Base-by-base conservation (phyloP, 2,888 invertebrate species). In the Panzeria rudis region DNA sequence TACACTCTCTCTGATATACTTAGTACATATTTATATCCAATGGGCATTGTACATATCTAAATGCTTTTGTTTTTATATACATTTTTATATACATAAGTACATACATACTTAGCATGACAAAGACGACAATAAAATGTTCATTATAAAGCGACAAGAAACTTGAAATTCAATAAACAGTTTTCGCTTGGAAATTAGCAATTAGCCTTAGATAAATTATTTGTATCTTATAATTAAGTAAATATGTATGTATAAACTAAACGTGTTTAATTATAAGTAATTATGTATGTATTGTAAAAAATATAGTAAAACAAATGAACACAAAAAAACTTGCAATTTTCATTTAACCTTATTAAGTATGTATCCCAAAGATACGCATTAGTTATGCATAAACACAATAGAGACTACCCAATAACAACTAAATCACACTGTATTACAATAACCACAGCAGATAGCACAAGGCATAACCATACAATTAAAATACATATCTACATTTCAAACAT, bases 321-420 rank as follows among this genome's bases (percentile, higher is more conserved):
- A 72, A 72, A 20, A 77, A 77, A 78, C 73, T 78, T 78, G 81
- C 78, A 83, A 78, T 86, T 86, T 83, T 69, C 72, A 86, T 83
- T 83, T 83, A 86, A 86, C 86, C 83, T 86, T 86, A 86, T 83
- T 80, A 86, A 83, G 81, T 86, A 86, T 81, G 77, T 86, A 86
- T 84, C 71, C 76, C 23, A 75, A 84, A 86, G 83, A 86, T 84
- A 86, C 84, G 69, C 71, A 71, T 83, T 79, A 61, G 69, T 59
- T 69, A 81, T 73, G 73, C 82, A 75, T 79, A 61, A 68, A 83
- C 13, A 66, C 81, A 20, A 64, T 78, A 66, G 15, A 69, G 66
- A 68, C 13, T 32, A 78, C 32, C 56, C 77, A 68, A 68, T 11
- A 69, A 71, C 20, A 64, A 25, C 23, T 20, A 56, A 59, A 73